phyloP scores from a whole-genome alignment of 2,113 vertebrate species.

The Hipposideros armiger region DNA sequence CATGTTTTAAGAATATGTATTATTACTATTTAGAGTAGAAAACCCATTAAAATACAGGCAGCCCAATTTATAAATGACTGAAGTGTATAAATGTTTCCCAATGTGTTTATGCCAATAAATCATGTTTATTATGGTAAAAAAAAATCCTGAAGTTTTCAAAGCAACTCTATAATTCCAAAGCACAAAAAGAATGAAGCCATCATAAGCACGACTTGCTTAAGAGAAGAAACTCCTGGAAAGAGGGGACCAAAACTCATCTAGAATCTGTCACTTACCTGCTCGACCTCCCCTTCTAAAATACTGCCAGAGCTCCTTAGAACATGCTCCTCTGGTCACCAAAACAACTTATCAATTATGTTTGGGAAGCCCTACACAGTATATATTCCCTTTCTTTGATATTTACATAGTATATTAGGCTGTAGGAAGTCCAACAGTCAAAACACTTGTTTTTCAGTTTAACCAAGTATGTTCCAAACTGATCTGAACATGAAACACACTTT shows the following conservation, averaged over 20 bases:
- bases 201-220: background rate
- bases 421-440: background rate
- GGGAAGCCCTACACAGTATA: background rate
- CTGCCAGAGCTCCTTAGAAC: background rate
- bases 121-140: background rate
- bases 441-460: slow-evolving; percentile 31
- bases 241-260: background rate
- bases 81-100: background rate
- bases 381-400: background rate
- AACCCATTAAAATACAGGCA: background rate
- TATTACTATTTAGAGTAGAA: slow-evolving; percentile 38
- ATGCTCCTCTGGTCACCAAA: background rate
- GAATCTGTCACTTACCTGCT: background rate
- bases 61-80: slow-evolving; percentile 13
- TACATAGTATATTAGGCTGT: background rate
- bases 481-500: background rate
- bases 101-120: background rate
- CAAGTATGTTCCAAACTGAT: background rate
- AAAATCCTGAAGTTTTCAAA: background rate
- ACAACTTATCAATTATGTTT: background rate
- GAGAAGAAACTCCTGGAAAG: background rate
- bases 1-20: background rate
- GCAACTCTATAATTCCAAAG: background rate
- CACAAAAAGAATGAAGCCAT: background rate
- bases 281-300: background rate